A percentile compares a stretch with the other conserved stretches of the same genome.
phyloP scores from a whole-genome alignment of 2,888 invertebrate genomes.

The Euclidia mi region DNA sequence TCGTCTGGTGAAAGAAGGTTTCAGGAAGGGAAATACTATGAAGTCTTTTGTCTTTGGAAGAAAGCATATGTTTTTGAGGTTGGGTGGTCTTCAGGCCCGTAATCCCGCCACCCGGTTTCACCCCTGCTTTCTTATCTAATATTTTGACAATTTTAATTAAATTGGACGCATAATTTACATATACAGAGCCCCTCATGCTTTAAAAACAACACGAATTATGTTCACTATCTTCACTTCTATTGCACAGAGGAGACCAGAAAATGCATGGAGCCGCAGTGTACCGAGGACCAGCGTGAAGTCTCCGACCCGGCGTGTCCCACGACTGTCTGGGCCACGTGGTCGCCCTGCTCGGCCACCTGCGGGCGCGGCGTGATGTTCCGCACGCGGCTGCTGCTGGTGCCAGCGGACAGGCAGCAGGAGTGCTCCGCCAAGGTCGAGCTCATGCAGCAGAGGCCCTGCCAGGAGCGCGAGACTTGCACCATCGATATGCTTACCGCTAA shows the following conservation, averaged over 20 bases:
- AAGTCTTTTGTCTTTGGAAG: no score
- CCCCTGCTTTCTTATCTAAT: no score
- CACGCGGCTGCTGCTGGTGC: constrained; percentile 92
- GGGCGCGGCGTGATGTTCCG: constrained; percentile 94
- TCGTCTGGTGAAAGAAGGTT: no score
- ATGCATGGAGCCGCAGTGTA: constrained; percentile 93
- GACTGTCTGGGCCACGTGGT: constrained; percentile 98
- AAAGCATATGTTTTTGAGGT: no score
- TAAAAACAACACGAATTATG: no score
- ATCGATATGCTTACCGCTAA: constrained; percentile 94
- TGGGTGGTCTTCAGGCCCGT: no score
- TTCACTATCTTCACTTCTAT: no score
- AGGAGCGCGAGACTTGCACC: constrained; percentile 91
- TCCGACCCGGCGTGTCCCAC: constrained; percentile 93
- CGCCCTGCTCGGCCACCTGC: constrained; percentile 97
- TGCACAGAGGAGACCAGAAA: constrained; percentile 96
- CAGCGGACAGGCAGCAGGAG: constrained; percentile 91
- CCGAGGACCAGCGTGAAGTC: constrained; percentile 84
- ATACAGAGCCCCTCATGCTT: no score
- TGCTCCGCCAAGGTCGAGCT: constrained; percentile 93
- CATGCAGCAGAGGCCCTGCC: constrained; percentile 93
- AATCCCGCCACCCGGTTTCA: no score
- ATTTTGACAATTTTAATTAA: no score
- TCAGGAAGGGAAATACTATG: no score
- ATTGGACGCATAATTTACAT: no score